Percentiles rank a stretch among this genome's conserved stretches.
These are phyloP conservation scores for Macrochelys suwanniensis DNA, from an alignment of 2,797 vertebrate genomes.

Conservation along the genomic window DNA sequence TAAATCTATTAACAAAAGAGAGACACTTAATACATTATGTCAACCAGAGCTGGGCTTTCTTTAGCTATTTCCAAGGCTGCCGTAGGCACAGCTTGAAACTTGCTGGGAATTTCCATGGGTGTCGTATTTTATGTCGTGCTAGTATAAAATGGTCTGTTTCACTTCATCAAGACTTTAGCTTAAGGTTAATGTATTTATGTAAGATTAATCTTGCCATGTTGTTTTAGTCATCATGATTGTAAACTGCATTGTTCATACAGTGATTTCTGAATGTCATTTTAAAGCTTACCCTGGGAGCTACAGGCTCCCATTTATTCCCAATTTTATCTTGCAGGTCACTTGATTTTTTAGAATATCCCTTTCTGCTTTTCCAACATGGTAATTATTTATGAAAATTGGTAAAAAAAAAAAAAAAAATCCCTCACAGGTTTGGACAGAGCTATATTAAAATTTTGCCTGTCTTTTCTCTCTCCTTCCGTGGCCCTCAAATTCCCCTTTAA, in stretches of 20 bases:
- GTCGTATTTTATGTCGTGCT: conserved; percentile 54
- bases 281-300: conserved; percentile 62
- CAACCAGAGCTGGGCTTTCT: conserved; percentile 53
- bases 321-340: conserved; percentile 64
- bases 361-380: conserved; percentile 32
- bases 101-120: conserved; percentile 57
- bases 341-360: conserved; percentile 53
- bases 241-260: conserved; percentile 68
- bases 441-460: conserved; percentile 2
- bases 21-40: conserved; percentile 74
- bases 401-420: not conserved
- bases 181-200: conserved; percentile 80
- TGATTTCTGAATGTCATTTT: conserved; percentile 57
- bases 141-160: conserved; percentile 76
- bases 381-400: conserved; percentile 61
- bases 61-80: conserved; percentile 67
- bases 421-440: conserved; percentile 19
- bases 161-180: conserved; percentile 71
- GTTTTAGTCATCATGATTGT: conserved; percentile 73
- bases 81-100: conserved; percentile 68
- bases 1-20: conserved; percentile 74
- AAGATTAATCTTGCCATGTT: conserved; percentile 74
- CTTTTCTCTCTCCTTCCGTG: conserved; percentile 28
- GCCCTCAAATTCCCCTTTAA: not conserved
- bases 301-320: conserved; percentile 62